Evolutionary conservation across 2,888 invertebrate species (phyloP).

Genomic region (Macrophya alboannulata): DNA sequence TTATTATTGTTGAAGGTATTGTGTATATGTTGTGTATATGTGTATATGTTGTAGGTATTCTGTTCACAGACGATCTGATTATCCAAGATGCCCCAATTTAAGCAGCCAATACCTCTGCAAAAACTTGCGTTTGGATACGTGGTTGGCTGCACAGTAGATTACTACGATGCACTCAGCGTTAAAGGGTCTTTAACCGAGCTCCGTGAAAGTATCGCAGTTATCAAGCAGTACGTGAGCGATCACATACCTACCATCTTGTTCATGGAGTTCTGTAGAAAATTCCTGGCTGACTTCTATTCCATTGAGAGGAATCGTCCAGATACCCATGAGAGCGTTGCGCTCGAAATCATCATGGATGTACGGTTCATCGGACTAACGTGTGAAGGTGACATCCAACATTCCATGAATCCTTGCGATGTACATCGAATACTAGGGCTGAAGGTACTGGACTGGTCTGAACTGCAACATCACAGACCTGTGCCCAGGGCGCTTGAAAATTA

Average conservation of each 20-base stretch:
- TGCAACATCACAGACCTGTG: background rate
- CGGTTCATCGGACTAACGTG: background rate
- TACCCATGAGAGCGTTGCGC: background rate
- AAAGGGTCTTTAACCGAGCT: background rate
- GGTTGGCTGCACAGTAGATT: background rate
- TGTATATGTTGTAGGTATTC: background rate
- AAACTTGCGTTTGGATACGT: background rate
- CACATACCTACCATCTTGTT: background rate
- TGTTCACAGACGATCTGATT: slow-evolving; percentile 12
- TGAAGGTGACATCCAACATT: slow-evolving; percentile 1
- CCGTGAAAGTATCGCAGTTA: background rate
- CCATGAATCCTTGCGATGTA: background rate
- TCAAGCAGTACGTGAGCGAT: background rate
- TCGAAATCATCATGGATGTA: slow-evolving; percentile 17
- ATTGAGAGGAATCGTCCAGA: background rate
- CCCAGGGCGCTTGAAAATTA: background rate
- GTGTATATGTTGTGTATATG: no score
- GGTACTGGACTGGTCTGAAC: background rate
- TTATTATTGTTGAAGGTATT: background rate
- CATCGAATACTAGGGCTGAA: background rate
- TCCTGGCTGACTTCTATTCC: background rate
- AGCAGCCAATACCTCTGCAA: slow-evolving; percentile 9
- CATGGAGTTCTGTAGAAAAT: background rate
- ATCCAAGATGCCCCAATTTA: slow-evolving; percentile 7
- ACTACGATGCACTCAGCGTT: background rate